These are phyloP conservation scores for Nomada flava DNA, from an alignment of 2,888 invertebrate genomes.

Conservation along the genomic window DNA sequence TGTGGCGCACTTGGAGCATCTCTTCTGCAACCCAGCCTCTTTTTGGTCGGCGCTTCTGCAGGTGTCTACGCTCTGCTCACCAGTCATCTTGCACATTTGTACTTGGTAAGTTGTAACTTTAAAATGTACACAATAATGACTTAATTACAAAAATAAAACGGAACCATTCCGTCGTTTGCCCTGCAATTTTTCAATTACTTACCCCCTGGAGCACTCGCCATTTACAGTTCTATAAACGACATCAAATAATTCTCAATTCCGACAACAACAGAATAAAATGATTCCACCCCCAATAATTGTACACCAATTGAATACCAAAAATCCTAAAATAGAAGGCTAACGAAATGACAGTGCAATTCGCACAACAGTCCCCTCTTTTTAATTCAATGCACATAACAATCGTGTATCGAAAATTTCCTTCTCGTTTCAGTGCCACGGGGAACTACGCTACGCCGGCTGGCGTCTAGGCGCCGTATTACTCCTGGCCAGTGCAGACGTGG, in stretches of 20 bases:
- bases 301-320: too few species aligned
- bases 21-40: slow-evolving; percentile 90
- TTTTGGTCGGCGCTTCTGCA: slow-evolving; percentile 95
- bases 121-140: not conserved
- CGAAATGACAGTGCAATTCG: too few species aligned
- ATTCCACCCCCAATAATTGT: too few species aligned
- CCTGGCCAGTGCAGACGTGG: slow-evolving; percentile 88
- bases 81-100: slow-evolving; percentile 93
- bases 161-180: not conserved
- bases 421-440: slow-evolving; percentile 81
- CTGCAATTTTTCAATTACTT: too few species aligned
- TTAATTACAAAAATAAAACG: too few species aligned
- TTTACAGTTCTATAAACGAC: too few species aligned
- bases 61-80: slow-evolving; percentile 95
- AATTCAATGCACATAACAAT: not conserved
- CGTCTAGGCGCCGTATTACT: slow-evolving; percentile 86
- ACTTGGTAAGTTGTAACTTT: slow-evolving; percentile 86
- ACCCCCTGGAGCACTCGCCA: too few species aligned
- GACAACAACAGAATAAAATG: too few species aligned
- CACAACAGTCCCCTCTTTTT: not conserved
- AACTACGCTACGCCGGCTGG: slow-evolving; percentile 82
- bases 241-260: too few species aligned
- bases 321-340: too few species aligned
- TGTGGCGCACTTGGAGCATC: slow-evolving; percentile 91
- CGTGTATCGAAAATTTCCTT: not conserved